A percentile compares a stretch with the other conserved stretches of the same genome.
Evolutionary conservation across 2,113 vertebrate species (phyloP).

Genomic region (Aegotheles bennettii): DNA sequence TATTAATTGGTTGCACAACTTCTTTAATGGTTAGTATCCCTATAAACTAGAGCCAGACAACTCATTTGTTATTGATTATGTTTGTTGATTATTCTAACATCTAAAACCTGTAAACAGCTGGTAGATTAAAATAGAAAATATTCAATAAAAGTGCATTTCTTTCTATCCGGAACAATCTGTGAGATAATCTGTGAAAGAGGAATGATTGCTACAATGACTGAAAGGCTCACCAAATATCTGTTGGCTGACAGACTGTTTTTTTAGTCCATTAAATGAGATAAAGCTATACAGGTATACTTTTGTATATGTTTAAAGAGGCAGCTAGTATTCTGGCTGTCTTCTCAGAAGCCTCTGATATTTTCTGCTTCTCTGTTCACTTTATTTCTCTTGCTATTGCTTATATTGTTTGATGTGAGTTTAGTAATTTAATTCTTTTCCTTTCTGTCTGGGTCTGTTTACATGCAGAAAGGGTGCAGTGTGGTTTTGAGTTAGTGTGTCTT

Average conservation of each 20-base stretch:
- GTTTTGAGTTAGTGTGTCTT: background rate
- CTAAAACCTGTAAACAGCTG: background rate
- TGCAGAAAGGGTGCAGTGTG: background rate
- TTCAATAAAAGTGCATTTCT: background rate
- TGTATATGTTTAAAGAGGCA: background rate
- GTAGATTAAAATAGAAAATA: background rate
- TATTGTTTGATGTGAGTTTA: background rate
- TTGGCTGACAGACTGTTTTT: background rate
- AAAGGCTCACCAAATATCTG: background rate
- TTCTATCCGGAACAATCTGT: background rate
- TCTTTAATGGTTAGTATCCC: background rate
- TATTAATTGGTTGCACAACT: background rate
- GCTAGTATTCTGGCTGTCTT: background rate
- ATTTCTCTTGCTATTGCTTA: background rate
- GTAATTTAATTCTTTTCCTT: background rate
- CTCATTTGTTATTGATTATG: background rate
- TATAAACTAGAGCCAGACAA: background rate
- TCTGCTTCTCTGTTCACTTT: background rate
- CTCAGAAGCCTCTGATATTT: background rate
- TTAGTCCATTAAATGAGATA: background rate
- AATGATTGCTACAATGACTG: background rate
- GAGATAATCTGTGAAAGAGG: background rate
- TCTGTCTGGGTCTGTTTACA: background rate
- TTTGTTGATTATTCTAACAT: background rate
- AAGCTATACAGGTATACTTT: background rate